Evolutionary conservation across 2,888 invertebrate species (phyloP).

Genomic region (Oligia latruncula): DNA sequence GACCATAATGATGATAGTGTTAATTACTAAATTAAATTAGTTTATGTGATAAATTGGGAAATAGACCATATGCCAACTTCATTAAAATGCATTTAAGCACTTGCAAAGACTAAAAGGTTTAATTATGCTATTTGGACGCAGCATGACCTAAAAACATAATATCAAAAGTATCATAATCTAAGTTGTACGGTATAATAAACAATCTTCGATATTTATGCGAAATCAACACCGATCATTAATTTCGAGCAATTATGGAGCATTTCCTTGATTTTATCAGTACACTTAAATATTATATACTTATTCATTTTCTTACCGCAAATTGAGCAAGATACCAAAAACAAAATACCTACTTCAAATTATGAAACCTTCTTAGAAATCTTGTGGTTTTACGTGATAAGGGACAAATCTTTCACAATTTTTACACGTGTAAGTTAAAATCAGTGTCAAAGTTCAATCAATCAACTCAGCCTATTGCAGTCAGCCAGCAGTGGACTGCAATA

Average conservation of each 20-base stretch:
- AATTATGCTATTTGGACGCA: background rate
- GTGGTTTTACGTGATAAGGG: background rate
- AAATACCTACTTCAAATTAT: background rate
- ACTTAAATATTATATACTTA: constrained; percentile 14
- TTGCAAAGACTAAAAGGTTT: background rate
- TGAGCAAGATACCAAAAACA: background rate
- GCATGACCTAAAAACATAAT: constrained; percentile 14
- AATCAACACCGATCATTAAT: constrained; percentile 43
- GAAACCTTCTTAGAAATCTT: background rate
- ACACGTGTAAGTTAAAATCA: background rate
- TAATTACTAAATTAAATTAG: too few relatives aligned
- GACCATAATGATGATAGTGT: background rate
- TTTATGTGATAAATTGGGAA: too few relatives aligned
- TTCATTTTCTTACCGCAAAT: constrained; percentile 2
- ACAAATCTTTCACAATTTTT: background rate
- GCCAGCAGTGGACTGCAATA: too few relatives aligned
- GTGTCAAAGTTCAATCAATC: too few relatives aligned
- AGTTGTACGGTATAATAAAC: background rate
- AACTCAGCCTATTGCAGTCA: too few relatives aligned
- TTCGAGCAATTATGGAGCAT: constrained; percentile 25
- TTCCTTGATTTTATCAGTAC: constrained; percentile 39
- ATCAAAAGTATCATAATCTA: constrained; percentile 10
- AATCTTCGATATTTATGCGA: constrained; percentile 34
- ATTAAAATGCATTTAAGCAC: background rate
- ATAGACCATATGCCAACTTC: background rate